phyloP scores from a whole-genome alignment of 2,888 invertebrate genomes.

The Cryptocheilus praepositus region DNA sequence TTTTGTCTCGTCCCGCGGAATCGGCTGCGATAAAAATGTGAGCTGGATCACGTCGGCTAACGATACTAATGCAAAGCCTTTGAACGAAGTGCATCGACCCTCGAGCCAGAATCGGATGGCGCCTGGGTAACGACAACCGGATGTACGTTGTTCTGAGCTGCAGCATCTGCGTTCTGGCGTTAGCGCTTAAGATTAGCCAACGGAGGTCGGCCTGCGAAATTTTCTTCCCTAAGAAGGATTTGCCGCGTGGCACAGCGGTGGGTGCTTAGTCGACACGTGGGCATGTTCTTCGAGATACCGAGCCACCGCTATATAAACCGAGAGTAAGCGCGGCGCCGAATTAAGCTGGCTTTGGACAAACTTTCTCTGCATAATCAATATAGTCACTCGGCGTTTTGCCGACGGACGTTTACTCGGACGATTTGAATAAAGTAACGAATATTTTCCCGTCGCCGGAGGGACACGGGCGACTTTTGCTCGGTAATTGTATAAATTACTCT shows the following conservation, averaged over 20 bases:
- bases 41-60: too few species aligned
- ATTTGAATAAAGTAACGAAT: constrained; percentile 2
- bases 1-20: too few species aligned
- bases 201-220: background rate
- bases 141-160: constrained; percentile 23
- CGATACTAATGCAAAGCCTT: too few species aligned
- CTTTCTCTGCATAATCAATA: constrained; percentile 5
- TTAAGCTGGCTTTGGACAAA: constrained; percentile 4
- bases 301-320: background rate
- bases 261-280: constrained; percentile 7
- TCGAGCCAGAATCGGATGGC: background rate
- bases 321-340: background rate
- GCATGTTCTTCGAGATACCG: constrained; percentile 6
- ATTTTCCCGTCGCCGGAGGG: background rate
- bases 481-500: too few species aligned
- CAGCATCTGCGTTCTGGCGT: constrained; percentile 42
- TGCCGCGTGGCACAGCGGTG: background rate
- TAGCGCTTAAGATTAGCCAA: constrained; percentile 37
- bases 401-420: background rate
- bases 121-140: constrained; percentile 41
- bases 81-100: background rate
- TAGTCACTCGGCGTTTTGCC: background rate
- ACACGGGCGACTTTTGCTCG: too few species aligned
- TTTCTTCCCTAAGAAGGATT: constrained; percentile 6
- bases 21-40: too few species aligned